Percentiles rank a stretch among this genome's conserved stretches.
These are phyloP conservation scores for Cerastis rubricosa DNA, from an alignment of 2,888 invertebrate genomes.

Conservation along the genomic window DNA sequence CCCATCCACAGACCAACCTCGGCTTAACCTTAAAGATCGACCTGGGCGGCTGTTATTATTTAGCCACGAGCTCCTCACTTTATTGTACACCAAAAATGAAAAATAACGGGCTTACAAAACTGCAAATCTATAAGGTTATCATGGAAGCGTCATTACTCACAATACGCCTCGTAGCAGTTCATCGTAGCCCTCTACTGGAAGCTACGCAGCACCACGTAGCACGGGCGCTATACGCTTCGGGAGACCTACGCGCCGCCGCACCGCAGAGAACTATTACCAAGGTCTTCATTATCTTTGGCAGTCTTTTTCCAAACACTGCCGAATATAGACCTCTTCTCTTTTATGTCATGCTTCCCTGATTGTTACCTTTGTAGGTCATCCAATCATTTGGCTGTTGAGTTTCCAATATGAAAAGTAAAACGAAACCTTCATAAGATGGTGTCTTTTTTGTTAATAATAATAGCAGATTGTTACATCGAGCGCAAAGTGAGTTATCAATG, in stretches of 20 bases:
- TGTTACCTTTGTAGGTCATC: not conserved
- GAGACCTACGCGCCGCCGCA: conserved; percentile 94
- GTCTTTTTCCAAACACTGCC: not conserved
- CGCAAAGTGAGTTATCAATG: too few species aligned
- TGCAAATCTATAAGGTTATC: not conserved
- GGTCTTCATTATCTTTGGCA: not conserved
- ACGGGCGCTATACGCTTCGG: conserved; percentile 96
- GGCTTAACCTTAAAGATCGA: too few species aligned
- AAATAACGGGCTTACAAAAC: too few species aligned
- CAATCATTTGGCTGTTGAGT: not conserved
- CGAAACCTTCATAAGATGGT: not conserved
- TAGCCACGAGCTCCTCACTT: too few species aligned
- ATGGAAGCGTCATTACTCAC: conserved; percentile 92
- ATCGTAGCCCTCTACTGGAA: conserved; percentile 95
- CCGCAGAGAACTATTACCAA: conserved; percentile 95
- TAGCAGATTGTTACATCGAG: too few species aligned
- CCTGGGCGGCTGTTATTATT: too few species aligned
- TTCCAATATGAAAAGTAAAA: not conserved
- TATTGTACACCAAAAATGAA: too few species aligned
- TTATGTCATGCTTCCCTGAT: not conserved
- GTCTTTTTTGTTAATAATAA: too few species aligned
- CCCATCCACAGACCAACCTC: too few species aligned
- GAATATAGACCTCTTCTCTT: not conserved
- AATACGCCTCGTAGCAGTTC: conserved; percentile 93
- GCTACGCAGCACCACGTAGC: conserved; percentile 98